phyloP scores from a whole-genome alignment of 1,140 invertebrate genomes.

The Hesperophylax magnus region DNA sequence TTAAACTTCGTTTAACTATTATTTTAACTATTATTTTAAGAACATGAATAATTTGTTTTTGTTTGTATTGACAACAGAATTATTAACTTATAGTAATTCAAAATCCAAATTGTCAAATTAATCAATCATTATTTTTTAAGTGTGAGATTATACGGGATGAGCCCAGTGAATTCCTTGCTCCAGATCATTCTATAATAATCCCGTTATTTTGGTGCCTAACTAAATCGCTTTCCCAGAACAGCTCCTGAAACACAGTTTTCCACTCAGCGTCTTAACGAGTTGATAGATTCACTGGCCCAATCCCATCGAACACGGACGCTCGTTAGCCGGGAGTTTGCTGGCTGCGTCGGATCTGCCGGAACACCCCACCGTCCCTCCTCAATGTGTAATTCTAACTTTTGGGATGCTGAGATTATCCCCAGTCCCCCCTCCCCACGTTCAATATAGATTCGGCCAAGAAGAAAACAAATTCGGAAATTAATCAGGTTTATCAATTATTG shows the following conservation, averaged over 20 bases:
- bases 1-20: no score
- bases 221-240: neutral
- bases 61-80: no score
- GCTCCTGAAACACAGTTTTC: constrained; percentile 17
- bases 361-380: neutral
- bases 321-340: neutral
- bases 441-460: neutral
- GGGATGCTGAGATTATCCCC: neutral
- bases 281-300: constrained; percentile 15
- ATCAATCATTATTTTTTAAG: no score
- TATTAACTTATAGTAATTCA: no score
- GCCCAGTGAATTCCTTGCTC: no score
- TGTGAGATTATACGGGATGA: no score
- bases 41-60: no score
- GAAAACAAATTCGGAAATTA: neutral
- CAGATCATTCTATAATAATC: constrained; percentile 8
- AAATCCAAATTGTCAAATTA: no score
- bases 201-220: constrained; percentile 5
- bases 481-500: neutral
- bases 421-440: neutral
- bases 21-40: no score
- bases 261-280: constrained; percentile 21
- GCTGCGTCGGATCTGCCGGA: no score
- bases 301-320: constrained; percentile 18
- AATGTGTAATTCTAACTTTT: constrained; percentile 1